A percentile compares a stretch with the other conserved stretches of the same genome.
Conservation (phyloP, 1,140 invertebrate genomes). For the Pararge aegeria region DNA sequence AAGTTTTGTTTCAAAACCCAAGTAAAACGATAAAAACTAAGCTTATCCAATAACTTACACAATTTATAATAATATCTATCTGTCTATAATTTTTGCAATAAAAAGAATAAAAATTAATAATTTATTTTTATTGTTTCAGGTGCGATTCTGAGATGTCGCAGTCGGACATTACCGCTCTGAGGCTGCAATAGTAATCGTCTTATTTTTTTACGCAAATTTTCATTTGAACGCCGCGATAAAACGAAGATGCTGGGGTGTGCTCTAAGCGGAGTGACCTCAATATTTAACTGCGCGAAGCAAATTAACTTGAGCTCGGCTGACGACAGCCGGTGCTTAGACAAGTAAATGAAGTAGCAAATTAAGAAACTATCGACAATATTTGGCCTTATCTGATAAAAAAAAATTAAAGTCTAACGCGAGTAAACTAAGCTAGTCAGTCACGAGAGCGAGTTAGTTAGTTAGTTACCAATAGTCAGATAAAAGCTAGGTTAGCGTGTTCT, state of each 20-base stretch:
- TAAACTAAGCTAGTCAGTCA: conserved; percentile 62
- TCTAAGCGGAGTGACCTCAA: conserved; percentile 63
- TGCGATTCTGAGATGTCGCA: conserved; percentile 59
- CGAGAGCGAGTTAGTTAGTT: conserved; percentile 51
- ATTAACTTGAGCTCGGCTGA: conserved; percentile 64
- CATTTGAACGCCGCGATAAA: conserved; percentile 48
- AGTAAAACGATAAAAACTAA: too few relatives aligned
- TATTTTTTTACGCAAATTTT: conserved; percentile 41
- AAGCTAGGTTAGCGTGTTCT: conserved; percentile 37
- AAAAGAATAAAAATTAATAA: too few relatives aligned
- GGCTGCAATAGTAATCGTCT: conserved; percentile 37
- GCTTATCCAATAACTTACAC: too few relatives aligned
- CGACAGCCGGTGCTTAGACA: conserved; percentile 75
- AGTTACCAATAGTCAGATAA: conserved; percentile 62
- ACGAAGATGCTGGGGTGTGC: conserved; percentile 75
- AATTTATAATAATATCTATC: too few relatives aligned
- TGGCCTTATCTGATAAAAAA: conserved; percentile 39
- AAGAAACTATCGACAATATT: conserved; percentile 39
- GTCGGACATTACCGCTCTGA: conserved; percentile 31
- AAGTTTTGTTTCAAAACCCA: too few relatives aligned
- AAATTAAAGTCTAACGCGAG: conserved; percentile 32
- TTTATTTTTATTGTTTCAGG: conserved; percentile 63
- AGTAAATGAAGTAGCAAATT: conserved; percentile 42
- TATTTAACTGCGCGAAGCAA: conserved; percentile 44
- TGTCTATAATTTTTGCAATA: too few relatives aligned